Conservation (phyloP, 2,797 vertebrate species). For the Acipenser ruthenus region DNA sequence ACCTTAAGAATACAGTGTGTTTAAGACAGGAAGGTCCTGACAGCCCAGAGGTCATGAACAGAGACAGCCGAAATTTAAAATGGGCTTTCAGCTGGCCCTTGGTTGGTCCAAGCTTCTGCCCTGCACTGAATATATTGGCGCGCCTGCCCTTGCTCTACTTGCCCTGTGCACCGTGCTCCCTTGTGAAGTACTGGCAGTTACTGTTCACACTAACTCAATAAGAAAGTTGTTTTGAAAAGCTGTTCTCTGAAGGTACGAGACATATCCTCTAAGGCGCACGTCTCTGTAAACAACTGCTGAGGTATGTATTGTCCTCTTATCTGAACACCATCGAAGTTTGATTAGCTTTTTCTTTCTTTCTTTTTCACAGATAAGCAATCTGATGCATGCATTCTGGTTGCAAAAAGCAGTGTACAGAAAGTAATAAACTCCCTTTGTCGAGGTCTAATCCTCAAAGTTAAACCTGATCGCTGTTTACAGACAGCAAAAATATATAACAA, state of each 20-base stretch:
- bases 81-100: neutral
- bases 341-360: constrained; percentile 19
- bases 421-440: constrained; percentile 2
- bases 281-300: constrained; percentile 28
- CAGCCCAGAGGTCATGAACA: no score
- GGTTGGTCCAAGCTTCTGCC: no score
- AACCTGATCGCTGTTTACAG: constrained; percentile 16
- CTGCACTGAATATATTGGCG: no score
- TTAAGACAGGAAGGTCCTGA: no score
- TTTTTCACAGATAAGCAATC: constrained; percentile 21
- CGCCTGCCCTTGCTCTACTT: no score
- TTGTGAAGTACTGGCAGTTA: no score
- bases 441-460: neutral
- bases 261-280: constrained; percentile 8
- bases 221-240: constrained; percentile 3
- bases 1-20: no score
- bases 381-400: constrained; percentile 13
- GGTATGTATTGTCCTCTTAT: constrained; percentile 27
- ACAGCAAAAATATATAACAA: constrained; percentile 13
- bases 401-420: constrained; percentile 8
- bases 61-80: neutral
- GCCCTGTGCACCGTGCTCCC: no score
- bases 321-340: constrained; percentile 20
- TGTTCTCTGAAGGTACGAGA: constrained; percentile 3
- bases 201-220: neutral